Conservation (phyloP, 2,113 vertebrate species). For the Brienomyrus brachyistius region DNA sequence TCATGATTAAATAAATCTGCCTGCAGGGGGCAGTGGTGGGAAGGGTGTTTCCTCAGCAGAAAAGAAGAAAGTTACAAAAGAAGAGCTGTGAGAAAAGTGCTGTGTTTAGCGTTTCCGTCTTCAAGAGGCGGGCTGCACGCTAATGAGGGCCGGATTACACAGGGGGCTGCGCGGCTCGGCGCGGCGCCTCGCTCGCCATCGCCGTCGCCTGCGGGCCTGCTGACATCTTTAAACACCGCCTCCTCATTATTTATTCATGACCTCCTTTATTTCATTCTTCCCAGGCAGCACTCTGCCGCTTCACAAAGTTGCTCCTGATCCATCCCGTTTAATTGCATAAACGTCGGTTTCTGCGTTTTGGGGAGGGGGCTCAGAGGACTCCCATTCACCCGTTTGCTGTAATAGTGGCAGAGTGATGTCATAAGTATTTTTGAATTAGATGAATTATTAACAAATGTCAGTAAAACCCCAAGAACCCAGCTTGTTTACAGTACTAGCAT, state of each 20-base stretch:
- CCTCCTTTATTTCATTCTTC: constrained; percentile 1
- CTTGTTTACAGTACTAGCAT: neutral
- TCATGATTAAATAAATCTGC: neutral
- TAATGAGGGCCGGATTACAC: constrained; percentile 48
- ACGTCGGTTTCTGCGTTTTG: constrained; percentile 23
- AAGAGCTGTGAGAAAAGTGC: constrained; percentile 35
- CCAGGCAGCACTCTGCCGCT: constrained; percentile 35
- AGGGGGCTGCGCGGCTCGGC: constrained; percentile 36
- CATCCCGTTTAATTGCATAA: constrained; percentile 36
- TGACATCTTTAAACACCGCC: constrained; percentile 51
- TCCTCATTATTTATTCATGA: constrained; percentile 18
- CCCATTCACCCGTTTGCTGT: constrained; percentile 22
- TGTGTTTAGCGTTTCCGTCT: constrained; percentile 46
- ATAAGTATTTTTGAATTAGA: constrained; percentile 41
- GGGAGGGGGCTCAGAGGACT: constrained; percentile 39
- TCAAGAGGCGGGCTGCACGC: constrained; percentile 40
- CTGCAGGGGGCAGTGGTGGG: constrained; percentile 28
- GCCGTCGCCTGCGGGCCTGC: constrained; percentile 46
- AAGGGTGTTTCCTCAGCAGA: constrained; percentile 20
- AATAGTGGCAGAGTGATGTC: constrained; percentile 21
- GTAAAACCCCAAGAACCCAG: neutral
- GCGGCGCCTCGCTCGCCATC: constrained; percentile 32
- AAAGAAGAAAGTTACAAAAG: constrained; percentile 30
- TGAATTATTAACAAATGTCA: constrained; percentile 7
- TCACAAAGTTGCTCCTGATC: constrained; percentile 38